Evolutionary conservation across 2,113 vertebrate genomes (phyloP).

Genomic region (Glareola pratincola): DNA sequence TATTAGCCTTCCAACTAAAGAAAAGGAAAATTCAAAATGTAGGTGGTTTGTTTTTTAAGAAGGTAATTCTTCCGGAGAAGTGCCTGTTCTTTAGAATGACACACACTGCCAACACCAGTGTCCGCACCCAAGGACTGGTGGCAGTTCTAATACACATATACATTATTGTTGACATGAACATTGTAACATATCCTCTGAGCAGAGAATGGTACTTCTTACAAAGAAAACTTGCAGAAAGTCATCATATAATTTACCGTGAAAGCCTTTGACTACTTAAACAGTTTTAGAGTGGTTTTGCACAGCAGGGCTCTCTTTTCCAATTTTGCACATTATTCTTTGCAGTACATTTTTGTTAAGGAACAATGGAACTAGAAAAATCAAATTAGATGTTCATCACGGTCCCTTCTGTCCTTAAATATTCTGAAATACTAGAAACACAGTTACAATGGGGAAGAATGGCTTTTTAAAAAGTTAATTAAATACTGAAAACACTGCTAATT

Average conservation of each 20-base stretch:
- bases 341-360: constrained; percentile 27
- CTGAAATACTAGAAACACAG: constrained; percentile 6
- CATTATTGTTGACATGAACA: neutral
- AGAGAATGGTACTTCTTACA: neutral
- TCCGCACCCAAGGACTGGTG: neutral
- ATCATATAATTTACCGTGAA: constrained; percentile 19
- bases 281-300: constrained; percentile 16
- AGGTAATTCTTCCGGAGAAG: neutral
- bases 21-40: neutral
- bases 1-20: neutral
- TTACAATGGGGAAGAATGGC: constrained; percentile 10
- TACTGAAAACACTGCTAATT: neutral
- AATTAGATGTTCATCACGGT: neutral
- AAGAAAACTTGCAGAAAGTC: constrained; percentile 7
- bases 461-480: constrained; percentile 24
- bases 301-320: constrained; percentile 25
- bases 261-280: constrained; percentile 11
- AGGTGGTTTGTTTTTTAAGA: neutral
- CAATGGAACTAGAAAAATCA: constrained; percentile 20
- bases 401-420: constrained; percentile 19
- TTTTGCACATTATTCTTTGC: constrained; percentile 32
- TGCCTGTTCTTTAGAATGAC: neutral
- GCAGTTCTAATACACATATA: neutral
- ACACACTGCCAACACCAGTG: neutral
- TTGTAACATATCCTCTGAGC: neutral